These are phyloP conservation scores for Drosophila sordidapex DNA, from an alignment of 2,888 invertebrate species.

Conservation along the genomic window DNA sequence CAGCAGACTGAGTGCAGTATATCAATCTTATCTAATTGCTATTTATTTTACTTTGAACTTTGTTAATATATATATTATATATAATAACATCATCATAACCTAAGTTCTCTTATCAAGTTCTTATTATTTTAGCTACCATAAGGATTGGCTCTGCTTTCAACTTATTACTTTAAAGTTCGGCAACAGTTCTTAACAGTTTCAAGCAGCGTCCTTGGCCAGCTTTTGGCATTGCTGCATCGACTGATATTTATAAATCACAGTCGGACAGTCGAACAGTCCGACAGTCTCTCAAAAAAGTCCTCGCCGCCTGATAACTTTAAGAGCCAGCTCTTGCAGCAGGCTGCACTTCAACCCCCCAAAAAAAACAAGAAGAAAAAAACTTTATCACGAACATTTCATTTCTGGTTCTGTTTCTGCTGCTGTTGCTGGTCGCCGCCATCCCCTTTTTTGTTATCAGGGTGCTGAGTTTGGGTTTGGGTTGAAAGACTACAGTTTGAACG, in stretches of 20 bases:
- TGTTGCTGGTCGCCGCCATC: slow-evolving; percentile 30
- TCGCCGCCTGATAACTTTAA: slow-evolving; percentile 32
- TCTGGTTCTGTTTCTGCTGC: slow-evolving; percentile 10
- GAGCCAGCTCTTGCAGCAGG: slow-evolving; percentile 25
- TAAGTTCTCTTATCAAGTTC: not conserved
- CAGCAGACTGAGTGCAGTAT: not conserved
- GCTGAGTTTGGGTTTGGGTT: slow-evolving; percentile 18
- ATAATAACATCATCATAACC: no score
- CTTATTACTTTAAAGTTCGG: not conserved
- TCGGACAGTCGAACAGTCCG: slow-evolving; percentile 1
- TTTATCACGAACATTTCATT: slow-evolving; percentile 45
- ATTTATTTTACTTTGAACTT: not conserved
- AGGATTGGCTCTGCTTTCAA: not conserved
- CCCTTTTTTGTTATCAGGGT: slow-evolving; percentile 32
- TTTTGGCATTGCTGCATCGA: slow-evolving; percentile 17
- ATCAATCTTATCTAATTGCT: not conserved
- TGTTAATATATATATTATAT: not conserved
- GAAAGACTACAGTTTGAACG: slow-evolving; percentile 15
- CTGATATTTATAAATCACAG: slow-evolving; percentile 35
- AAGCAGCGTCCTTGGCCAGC: slow-evolving; percentile 6
- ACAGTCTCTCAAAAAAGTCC: slow-evolving; percentile 11
- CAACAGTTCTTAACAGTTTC: not conserved
- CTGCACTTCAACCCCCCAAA: slow-evolving; percentile 56
- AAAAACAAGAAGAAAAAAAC: slow-evolving; percentile 25
- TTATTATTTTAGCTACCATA: not conserved